Conservation (phyloP, 2,888 invertebrate species). For the Netelia fuscicornis region DNA sequence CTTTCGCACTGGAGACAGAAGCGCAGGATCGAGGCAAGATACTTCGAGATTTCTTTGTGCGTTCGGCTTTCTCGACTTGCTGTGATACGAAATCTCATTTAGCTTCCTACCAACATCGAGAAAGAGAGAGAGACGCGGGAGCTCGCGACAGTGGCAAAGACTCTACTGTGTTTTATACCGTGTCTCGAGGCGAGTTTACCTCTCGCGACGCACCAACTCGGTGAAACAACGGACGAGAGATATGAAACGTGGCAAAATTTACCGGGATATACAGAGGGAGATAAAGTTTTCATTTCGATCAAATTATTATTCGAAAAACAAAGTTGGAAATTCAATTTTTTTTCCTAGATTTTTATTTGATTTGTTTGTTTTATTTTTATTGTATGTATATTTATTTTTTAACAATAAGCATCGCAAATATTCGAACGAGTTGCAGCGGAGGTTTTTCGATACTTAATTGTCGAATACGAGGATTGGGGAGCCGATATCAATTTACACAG, state of each 20-base stretch:
- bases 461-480: too few relatives aligned
- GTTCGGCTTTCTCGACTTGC: neutral
- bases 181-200: neutral
- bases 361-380: neutral
- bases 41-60: conserved; percentile 37
- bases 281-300: neutral
- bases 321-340: conserved; percentile 7
- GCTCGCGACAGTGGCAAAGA: neutral
- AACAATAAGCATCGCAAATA: too few relatives aligned
- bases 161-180: neutral
- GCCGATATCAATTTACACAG: too few relatives aligned
- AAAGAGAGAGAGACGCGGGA: neutral
- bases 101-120: neutral
- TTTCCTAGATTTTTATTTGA: neutral
- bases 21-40: neutral
- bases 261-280: neutral
- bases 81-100: conserved; percentile 12
- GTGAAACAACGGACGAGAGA: neutral
- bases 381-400: too few relatives aligned
- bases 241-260: neutral
- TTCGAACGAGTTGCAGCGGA: too few relatives aligned
- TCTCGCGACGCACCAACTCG: neutral
- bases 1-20: neutral
- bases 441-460: too few relatives aligned
- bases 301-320: neutral